Evolutionary conservation across 92 coral and sea anemone species (phyloP).

Genomic region (Epizoanthus scotinus): DNA sequence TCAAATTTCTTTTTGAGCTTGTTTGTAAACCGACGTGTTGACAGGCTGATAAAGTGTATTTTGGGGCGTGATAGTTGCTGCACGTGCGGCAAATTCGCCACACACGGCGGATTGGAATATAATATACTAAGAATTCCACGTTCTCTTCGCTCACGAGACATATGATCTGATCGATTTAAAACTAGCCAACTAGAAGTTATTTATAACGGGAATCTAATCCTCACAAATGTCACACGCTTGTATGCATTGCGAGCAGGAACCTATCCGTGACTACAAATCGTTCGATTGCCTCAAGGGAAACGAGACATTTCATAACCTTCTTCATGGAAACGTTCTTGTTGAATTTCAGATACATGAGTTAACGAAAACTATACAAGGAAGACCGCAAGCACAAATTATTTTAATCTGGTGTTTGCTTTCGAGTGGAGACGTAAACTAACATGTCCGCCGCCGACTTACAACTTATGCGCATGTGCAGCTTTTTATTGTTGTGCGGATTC

Average conservation of each 20-base stretch:
- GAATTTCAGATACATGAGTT: not conserved
- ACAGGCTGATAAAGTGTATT: constrained; percentile 67
- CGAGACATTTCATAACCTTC: not conserved
- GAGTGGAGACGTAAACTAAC: not conserved
- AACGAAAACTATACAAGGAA: not conserved
- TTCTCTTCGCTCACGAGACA: constrained; percentile 14
- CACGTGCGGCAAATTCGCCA: constrained; percentile 32
- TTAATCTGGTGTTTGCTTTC: constrained; percentile 2
- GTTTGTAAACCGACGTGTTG: constrained; percentile 80
- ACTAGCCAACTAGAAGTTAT: not conserved
- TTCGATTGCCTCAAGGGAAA: not conserved
- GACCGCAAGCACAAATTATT: not conserved
- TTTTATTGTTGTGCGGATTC: not conserved
- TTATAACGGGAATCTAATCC: constrained; percentile 3
- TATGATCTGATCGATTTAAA: constrained; percentile 33
- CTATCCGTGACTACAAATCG: constrained; percentile 16
- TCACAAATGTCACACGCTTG: not conserved
- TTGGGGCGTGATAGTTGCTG: constrained; percentile 74
- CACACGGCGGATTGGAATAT: constrained; percentile 22
- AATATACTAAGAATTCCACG: constrained; percentile 23
- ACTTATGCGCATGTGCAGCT: constrained; percentile 14
- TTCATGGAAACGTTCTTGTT: not conserved
- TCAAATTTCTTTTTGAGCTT: constrained; percentile 66
- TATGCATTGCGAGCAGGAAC: not conserved
- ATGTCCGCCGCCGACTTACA: constrained; percentile 11